Conservation (phyloP, 2,888 invertebrate genomes). For the Oscheius sp. region DNA sequence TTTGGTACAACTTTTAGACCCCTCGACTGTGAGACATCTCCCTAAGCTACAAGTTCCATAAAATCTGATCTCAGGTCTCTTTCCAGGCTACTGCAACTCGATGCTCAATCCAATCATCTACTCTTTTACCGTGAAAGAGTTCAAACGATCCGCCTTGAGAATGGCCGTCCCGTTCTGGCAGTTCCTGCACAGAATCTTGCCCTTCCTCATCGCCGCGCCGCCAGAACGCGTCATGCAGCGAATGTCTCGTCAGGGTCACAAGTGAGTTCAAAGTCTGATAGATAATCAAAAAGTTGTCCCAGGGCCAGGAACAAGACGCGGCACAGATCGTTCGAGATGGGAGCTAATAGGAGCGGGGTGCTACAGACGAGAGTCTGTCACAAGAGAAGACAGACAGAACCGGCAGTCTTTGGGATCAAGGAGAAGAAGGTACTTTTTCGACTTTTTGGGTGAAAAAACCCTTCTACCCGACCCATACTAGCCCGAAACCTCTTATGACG, state of each 20-base stretch:
- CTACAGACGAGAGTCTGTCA: constrained; percentile 52
- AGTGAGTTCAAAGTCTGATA: constrained; percentile 18
- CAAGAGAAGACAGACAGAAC: constrained; percentile 64
- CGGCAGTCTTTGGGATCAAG: constrained; percentile 56
- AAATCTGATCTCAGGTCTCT: neutral
- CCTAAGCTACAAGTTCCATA: neutral
- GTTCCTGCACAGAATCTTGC: constrained; percentile 58
- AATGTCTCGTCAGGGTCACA: constrained; percentile 50
- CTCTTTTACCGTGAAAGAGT: constrained; percentile 73
- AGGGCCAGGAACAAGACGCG: constrained; percentile 38
- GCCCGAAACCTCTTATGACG: too few relatives aligned
- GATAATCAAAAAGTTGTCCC: neutral
- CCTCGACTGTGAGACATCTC: too few relatives aligned
- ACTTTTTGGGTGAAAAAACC: neutral
- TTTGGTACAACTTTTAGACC: too few relatives aligned
- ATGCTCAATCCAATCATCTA: constrained; percentile 74
- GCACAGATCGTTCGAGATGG: constrained; percentile 57
- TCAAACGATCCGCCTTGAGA: constrained; percentile 70
- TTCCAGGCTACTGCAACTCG: constrained; percentile 72
- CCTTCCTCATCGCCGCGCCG: constrained; percentile 61
- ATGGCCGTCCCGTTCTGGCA: constrained; percentile 67
- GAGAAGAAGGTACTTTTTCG: constrained; percentile 33
- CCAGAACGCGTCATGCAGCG: constrained; percentile 64
- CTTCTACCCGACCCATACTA: too few relatives aligned
- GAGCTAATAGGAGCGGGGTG: constrained; percentile 56